These are phyloP conservation scores for Operophtera brumata DNA, from an alignment of 2,888 invertebrate genomes.

Conservation along the genomic window DNA sequence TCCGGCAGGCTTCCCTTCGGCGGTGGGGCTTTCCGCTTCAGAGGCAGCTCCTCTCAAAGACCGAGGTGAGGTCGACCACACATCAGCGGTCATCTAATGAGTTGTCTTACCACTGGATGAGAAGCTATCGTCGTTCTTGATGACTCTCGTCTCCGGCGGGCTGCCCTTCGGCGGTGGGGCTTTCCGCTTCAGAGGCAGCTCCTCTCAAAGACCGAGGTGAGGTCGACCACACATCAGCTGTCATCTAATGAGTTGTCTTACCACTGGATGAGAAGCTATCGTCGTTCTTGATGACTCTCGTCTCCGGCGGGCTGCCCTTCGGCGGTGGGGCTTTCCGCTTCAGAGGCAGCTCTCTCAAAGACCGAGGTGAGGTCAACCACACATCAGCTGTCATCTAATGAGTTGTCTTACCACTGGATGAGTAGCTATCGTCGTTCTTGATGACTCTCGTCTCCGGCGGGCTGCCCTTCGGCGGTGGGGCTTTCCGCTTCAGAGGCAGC, in stretches of 20 bases:
- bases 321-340: constrained; percentile 78
- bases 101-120: constrained; percentile 56
- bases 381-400: constrained; percentile 59
- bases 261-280: constrained; percentile 65
- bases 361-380: constrained; percentile 87
- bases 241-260: too few relatives aligned
- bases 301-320: constrained; percentile 66
- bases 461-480: constrained; percentile 60
- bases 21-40: constrained; percentile 79
- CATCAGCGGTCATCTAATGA: too few relatives aligned
- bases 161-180: constrained; percentile 63
- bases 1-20: constrained; percentile 70
- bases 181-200: constrained; percentile 84
- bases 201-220: too few relatives aligned
- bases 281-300: constrained; percentile 52
- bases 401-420: constrained; percentile 56
- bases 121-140: constrained; percentile 66
- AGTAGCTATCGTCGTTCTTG: constrained; percentile 66
- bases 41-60: constrained; percentile 86
- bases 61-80: too few relatives aligned
- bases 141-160: constrained; percentile 57
- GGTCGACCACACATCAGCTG: too few relatives aligned
- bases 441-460: constrained; percentile 59
- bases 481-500: constrained; percentile 83
- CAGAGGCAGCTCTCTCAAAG: constrained; percentile 86